Evolutionary conservation across 1,140 invertebrate species (phyloP), one percentile per base, ranked within the genome.

Genomic region (Drosophila sp.): DNA sequence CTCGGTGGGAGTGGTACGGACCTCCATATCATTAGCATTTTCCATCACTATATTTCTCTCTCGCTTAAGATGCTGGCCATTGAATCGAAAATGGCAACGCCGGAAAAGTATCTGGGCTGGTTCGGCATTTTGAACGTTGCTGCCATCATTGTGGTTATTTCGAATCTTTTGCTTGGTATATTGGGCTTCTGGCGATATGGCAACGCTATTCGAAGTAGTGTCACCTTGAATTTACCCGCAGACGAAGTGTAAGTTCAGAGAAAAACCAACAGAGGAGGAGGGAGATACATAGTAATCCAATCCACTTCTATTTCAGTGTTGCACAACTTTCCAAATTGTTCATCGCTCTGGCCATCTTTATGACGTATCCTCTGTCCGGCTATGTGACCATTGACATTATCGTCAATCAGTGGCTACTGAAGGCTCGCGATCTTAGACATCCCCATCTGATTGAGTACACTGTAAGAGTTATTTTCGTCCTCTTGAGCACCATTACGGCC

Each of bases 101-200:
- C 80, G 0, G 40, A 29, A 3, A 10, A 66, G 11, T 82, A 70
- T 44, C 6, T 72, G 2, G 72, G 75, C 0, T 72, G 57, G 17
- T 55, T 38, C 8, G 80, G 80, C 7, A 23, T 76, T 4, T 40
- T 83, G 1, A 65, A 38, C 11, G 6, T 57, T 1, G 72, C 44
- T 7, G 7, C 58, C 0, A 1, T n/a, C 0, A 5, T 72, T 4
- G 50, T 83, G 1, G 4, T 66, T 1, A 0, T 70, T 3, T 62
- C 67, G 0, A 63, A 79, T 40, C 1, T 35, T 0, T 1, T 40
- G 3, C 75, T 83, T 10, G 80, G 79, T 0, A 23, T 82, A 2
- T 35, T 79, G n/a, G 80, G 80, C 1, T 83, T 67, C 33, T 83
- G 80, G 80, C 64, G 69, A 0, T 83, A 65, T 40, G 80, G 80